A percentile compares a stretch with the other conserved stretches of the same genome.
Evolutionary conservation across 2,797 vertebrate genomes (phyloP).

Genomic region (Pipistrellus pipistrellus): DNA sequence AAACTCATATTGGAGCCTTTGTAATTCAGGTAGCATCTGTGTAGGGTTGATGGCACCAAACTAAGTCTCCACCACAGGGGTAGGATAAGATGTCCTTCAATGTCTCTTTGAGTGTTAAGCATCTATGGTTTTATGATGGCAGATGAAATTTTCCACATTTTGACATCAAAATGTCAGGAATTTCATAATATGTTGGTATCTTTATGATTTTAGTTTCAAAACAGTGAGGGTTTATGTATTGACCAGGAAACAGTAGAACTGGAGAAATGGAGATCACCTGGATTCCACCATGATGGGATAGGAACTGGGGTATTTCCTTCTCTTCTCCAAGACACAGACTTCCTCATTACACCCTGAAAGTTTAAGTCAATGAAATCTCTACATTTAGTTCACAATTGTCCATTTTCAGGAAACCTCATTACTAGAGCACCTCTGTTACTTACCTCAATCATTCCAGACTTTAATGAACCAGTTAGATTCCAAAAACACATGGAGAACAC

Average conservation of each 20-base stretch:
- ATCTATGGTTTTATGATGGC: neutral
- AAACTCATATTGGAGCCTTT: neutral
- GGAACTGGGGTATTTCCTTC: neutral
- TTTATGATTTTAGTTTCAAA: neutral
- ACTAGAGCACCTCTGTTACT: neutral
- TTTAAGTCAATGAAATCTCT: neutral
- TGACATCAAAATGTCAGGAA: neutral
- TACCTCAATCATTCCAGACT: neutral
- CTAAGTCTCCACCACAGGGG: fast-evolving
- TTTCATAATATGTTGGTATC: neutral
- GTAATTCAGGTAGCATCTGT: neutral
- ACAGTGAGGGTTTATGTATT: neutral
- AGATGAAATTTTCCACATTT: neutral
- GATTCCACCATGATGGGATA: neutral
- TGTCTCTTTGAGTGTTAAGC: neutral
- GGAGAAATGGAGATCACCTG: neutral
- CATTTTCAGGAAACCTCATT: neutral
- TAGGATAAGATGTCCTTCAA: neutral
- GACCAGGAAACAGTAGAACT: neutral
- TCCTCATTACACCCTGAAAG: neutral
- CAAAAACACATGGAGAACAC: neutral
- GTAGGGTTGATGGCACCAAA: neutral
- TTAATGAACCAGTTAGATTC: neutral
- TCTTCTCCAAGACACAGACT: neutral
- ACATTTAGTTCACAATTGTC: neutral